Evolutionary conservation across 2,113 vertebrate species (phyloP), one percentile per base, ranked within the genome.

Genomic region (Amblyopsis rosae): DNA sequence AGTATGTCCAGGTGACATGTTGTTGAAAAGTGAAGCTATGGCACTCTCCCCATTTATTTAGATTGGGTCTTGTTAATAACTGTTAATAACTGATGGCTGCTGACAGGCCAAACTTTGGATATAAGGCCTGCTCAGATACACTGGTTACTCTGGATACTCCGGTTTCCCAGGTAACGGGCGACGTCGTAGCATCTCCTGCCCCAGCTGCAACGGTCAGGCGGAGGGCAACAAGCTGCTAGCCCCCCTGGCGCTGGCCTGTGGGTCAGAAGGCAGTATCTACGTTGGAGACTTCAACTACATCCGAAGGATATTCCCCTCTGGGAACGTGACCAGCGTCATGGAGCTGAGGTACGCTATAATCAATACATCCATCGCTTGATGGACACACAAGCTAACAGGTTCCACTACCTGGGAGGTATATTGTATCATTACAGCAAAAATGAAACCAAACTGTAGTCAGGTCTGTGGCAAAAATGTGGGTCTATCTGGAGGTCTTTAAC

Each of bases 271-370:
- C 81, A 99, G 98, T n/a, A 89, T 98, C 0, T 99, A 95, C 0
- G 95, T 99, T 0, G 98, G 97, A 17, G 98, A 99, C 88, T 99
- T 99, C 89, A 99, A 99, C 94, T 99, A 97, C 59, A 95, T 99
- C 32, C 93, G 98, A 65, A 92, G 97, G 62, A 98, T 99, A 88
- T 98, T 97, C 87, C 97, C 98, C 54, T 98, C 96, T 10, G 96
- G 97, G 82, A 99, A 99, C 1, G 98, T 99, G 35, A 98, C 95
- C 47, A 99, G 96, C 68, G 96, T 99, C 75, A 94, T 99, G 88
- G 98, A 99, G 86, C 93, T 99, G 46, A 97, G 97, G 98, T 98
- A 32, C 35, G 35, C 35, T 41, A 8, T 8, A 41, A 41, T 8
- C 35, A 41, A 41, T 41, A 8, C 5, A 41, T 41, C 35, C 5